Base-by-base conservation (phyloP, 2,888 invertebrate genomes). In the Allacma fusca region DNA sequence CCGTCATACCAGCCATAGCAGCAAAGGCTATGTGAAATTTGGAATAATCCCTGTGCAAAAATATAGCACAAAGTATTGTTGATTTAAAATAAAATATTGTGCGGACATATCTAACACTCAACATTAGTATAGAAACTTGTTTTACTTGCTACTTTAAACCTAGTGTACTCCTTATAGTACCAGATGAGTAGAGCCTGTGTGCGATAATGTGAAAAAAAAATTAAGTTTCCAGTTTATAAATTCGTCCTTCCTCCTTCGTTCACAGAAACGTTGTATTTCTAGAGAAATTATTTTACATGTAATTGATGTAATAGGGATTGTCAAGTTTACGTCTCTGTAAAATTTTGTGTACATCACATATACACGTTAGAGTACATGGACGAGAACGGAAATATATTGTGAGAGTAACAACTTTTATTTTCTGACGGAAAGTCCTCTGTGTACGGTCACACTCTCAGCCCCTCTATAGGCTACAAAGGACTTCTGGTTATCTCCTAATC, bases 371-470 rank as follows among this genome's bases (percentile, higher is more conserved):
- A 16, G 40, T 40, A 13, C 40, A 13, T 40, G 13, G 71, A 71
- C 57, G 57, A 29, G 62, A 40, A 29, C 62, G 62, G 72, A 72
- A 59, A 72, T 72, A 71, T 34, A 62, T n/a, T 62, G 71, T 71
- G 71, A 71, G 71, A 71, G 57, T 29, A 59, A n/a, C 19, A 72
- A 72, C 72, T 72, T 72, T 72, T 72, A 59, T 72, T 72, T 59
- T 72, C 50, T 72, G 29, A 34, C 24, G 24, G 19, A 71, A 28
- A 50, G 44, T 5, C 43, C 50, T 57, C 29, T 71, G 23, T 44
- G 12, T 24, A n/a, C n/a, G n/a, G n/a, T 1, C 21, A 34, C 34
- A 34, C 34, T 34, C 34, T 7, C 9, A 34, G 34, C 50, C 4
- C 19, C 16, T 50, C 16, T 50, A n/a, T n/a, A n/a, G n/a, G n/a